phyloP scores from a whole-genome alignment of 2,888 invertebrate species.

The Dione vanillae region DNA sequence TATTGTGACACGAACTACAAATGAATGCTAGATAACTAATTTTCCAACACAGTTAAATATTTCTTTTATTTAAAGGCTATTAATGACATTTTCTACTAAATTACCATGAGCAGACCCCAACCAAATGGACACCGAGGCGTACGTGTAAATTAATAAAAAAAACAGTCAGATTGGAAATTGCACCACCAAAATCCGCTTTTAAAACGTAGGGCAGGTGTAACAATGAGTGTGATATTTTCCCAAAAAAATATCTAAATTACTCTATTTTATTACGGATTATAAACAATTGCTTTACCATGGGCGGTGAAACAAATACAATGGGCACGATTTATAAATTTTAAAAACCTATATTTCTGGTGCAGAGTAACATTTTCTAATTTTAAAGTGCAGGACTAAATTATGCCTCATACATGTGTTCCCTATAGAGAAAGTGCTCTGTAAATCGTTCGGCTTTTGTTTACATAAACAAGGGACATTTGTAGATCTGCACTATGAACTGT shows the following conservation, averaged over 20 bases:
- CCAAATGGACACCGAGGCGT: constrained; percentile 44
- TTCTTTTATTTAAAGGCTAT: constrained; percentile 28
- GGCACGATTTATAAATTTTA: constrained; percentile 72
- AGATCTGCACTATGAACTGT: constrained; percentile 36
- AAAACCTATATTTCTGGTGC: constrained; percentile 75
- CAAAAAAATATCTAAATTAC: constrained; percentile 50
- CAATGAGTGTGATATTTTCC: constrained; percentile 52
- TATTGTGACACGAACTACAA: neutral
- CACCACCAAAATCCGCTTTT: constrained; percentile 49
- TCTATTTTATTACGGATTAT: constrained; percentile 54
- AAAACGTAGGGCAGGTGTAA: constrained; percentile 51
- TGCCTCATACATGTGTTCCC: constrained; percentile 76
- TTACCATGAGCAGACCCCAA: constrained; percentile 43
- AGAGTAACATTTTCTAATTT: constrained; percentile 80
- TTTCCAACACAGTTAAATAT: constrained; percentile 14
- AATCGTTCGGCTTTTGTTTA: constrained; percentile 67
- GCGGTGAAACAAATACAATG: constrained; percentile 66
- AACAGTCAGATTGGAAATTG: constrained; percentile 52
- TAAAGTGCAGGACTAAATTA: constrained; percentile 77
- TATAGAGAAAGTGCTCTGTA: constrained; percentile 69
- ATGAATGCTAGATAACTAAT: neutral
- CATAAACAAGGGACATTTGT: constrained; percentile 58
- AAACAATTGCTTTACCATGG: constrained; percentile 59
- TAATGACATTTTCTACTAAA: constrained; percentile 41
- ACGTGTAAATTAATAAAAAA: constrained; percentile 46